phyloP scores from a whole-genome alignment of 2,797 vertebrate genomes.

The Coccyzus lansbergi region DNA sequence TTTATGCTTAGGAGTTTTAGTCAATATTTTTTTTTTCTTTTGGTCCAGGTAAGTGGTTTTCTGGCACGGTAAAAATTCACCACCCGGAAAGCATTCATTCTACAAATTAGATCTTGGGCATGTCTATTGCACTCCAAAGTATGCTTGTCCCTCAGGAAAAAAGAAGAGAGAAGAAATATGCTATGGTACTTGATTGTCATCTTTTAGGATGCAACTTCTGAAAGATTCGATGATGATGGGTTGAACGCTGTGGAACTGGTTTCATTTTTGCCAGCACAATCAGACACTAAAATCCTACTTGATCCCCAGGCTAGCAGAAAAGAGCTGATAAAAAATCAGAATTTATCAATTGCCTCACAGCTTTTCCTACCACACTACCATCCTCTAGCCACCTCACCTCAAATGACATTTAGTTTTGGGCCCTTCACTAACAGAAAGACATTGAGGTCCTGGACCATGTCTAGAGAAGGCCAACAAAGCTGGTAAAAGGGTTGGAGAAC shows the following conservation, averaged over 20 bases:
- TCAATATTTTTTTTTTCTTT: neutral
- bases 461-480: too few relatives aligned
- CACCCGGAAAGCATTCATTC: neutral
- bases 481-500: too few relatives aligned
- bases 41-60: neutral
- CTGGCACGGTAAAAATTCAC: neutral
- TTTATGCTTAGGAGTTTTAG: neutral
- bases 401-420: too few relatives aligned
- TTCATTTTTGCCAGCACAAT: neutral
- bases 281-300: neutral
- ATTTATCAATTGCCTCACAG: neutral
- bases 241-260: neutral
- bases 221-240: neutral
- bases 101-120: neutral
- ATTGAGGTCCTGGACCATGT: too few relatives aligned
- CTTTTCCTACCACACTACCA: neutral
- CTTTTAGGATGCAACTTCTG: neutral
- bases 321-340: neutral
- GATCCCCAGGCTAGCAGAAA: neutral
- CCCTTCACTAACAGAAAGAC: too few relatives aligned
- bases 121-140: neutral
- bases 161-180: neutral
- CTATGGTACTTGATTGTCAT: fast-evolving
- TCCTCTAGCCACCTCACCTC: neutral
- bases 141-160: neutral